Conservation (phyloP, 2,797 vertebrate genomes). For the Chloroceryle amazona region DNA sequence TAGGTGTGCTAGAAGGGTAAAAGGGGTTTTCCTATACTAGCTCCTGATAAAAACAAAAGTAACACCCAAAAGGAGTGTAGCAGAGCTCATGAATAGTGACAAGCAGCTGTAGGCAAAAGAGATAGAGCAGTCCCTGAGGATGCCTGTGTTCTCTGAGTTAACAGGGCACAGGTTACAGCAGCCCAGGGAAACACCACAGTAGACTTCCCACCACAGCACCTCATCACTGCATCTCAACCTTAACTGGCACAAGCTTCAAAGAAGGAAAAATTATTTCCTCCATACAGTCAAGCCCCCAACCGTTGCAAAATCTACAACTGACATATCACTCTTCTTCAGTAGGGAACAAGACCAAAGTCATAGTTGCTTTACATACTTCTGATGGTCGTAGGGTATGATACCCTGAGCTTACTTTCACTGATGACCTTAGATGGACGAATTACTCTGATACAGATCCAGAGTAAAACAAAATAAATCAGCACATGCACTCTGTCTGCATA, state of each 20-base stretch:
- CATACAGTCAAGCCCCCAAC: neutral
- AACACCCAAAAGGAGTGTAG: neutral
- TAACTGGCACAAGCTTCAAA: neutral
- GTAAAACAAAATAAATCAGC: neutral
- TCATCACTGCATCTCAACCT: neutral
- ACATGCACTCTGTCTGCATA: too few species aligned
- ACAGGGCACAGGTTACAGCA: neutral
- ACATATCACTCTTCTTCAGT: neutral
- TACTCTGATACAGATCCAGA: neutral
- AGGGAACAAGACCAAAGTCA: neutral
- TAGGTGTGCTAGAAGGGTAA: fast-evolving
- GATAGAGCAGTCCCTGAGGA: neutral
- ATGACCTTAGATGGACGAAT: neutral
- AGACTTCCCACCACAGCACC: fast-evolving
- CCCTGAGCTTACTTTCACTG: neutral
- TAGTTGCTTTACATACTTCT: neutral
- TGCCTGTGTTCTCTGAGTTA: fast-evolving
- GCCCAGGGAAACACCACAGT: neutral
- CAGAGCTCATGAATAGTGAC: neutral
- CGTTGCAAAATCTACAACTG: neutral
- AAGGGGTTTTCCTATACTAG: neutral
- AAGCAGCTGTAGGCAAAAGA: neutral
- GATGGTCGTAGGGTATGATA: neutral
- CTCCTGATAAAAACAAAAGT: neutral
- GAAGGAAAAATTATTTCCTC: neutral